Evolutionary conservation across 2,113 vertebrate genomes (phyloP).

Genomic region (Perognathus longimembris): DNA sequence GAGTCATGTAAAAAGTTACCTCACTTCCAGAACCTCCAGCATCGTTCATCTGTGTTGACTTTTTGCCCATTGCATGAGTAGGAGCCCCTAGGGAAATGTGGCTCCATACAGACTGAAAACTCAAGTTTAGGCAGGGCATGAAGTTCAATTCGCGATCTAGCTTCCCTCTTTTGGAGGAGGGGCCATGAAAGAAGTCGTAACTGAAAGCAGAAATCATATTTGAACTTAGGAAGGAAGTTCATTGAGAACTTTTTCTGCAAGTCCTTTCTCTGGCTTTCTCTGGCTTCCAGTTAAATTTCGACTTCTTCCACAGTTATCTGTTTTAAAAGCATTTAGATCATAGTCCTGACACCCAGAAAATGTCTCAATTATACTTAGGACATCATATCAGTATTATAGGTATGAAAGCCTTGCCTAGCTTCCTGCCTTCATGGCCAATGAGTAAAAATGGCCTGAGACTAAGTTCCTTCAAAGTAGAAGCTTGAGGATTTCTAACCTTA

Average conservation of each 20-base stretch:
- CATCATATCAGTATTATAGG: conserved; percentile 32
- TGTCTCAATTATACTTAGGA: conserved; percentile 28
- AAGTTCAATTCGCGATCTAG: not conserved
- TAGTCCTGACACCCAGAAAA: conserved; percentile 1
- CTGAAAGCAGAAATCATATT: conserved; percentile 46
- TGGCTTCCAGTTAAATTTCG: conserved; percentile 11
- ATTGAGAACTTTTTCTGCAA: conserved; percentile 47
- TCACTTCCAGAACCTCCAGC: not conserved
- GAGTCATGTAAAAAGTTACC: not conserved
- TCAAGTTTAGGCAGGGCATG: not conserved
- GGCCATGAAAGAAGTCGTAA: not conserved
- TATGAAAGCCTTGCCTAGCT: conserved; percentile 9
- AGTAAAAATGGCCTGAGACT: conserved; percentile 12
- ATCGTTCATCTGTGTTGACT: not conserved
- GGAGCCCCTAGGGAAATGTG: not conserved
- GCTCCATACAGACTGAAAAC: conserved; percentile 24
- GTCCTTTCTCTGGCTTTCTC: conserved; percentile 32
- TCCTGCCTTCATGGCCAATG: not conserved
- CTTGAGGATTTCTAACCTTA: conserved; percentile 10
- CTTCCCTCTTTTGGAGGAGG: not conserved
- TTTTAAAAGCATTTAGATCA: conserved; percentile 39
- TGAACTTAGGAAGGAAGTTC: not conserved
- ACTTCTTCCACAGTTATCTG: conserved; percentile 4
- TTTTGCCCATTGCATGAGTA: not conserved
- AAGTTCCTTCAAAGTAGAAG: conserved; percentile 22